These are phyloP conservation scores for Periophthalmus modestus DNA, from an alignment of 2,113 vertebrate genomes.

Conservation along the genomic window DNA sequence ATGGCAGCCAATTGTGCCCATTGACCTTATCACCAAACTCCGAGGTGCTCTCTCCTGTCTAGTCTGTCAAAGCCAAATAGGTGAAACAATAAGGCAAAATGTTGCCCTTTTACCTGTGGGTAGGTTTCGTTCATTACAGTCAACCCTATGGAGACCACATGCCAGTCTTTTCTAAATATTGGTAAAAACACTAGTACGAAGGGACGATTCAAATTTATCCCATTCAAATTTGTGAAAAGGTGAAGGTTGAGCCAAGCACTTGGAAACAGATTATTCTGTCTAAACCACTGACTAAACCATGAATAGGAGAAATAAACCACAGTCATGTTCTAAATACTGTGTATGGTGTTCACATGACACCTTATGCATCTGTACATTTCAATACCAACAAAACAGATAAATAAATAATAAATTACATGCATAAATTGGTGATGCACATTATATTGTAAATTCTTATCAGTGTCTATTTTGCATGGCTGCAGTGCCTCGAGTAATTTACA, in stretches of 20 bases:
- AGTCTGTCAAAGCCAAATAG: constrained; percentile 30
- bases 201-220: background rate
- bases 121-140: background rate
- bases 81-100: constrained; percentile 20
- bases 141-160: background rate
- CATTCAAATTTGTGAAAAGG: constrained; percentile 27
- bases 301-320: background rate
- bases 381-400: background rate
- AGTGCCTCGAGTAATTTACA: constrained; percentile 32
- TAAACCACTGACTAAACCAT: background rate
- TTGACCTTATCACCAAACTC: constrained; percentile 39
- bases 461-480: constrained; percentile 25
- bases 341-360: background rate
- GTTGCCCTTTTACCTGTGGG: constrained; percentile 22
- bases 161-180: background rate
- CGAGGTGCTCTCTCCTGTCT: constrained; percentile 30
- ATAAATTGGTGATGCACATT: constrained; percentile 5
- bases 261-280: background rate
- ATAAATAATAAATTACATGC: background rate
- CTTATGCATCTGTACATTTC: background rate
- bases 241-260: constrained; percentile 31
- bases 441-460: constrained; percentile 28
- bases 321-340: background rate
- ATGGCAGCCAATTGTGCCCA: background rate
- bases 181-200: background rate